These are phyloP conservation scores for Lydus trimaculatus DNA, from an alignment of 2,888 invertebrate genomes.

Conservation along the genomic window DNA sequence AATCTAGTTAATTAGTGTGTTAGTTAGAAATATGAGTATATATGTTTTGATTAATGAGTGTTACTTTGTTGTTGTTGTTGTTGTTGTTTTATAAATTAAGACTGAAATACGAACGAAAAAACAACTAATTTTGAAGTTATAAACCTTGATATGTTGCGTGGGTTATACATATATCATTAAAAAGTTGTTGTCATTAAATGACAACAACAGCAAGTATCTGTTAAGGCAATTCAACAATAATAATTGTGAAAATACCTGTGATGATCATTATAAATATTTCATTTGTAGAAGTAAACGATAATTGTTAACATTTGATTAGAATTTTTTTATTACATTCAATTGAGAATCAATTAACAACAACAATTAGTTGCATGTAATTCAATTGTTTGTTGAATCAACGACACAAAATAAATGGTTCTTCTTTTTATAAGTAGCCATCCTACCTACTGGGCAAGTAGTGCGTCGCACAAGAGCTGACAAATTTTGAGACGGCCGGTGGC, in stretches of 20 bases:
- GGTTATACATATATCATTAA: background rate
- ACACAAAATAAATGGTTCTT: background rate
- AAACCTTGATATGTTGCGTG: background rate
- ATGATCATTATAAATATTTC: background rate
- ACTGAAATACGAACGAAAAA: background rate
- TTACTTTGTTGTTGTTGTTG: too few relatives aligned
- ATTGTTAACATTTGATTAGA: background rate
- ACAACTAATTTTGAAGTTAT: background rate
- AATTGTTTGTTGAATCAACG: background rate
- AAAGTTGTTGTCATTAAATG: background rate
- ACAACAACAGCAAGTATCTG: slow-evolving; percentile 3
- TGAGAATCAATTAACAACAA: background rate
- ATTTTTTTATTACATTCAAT: background rate
- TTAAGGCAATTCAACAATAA: slow-evolving; percentile 4
- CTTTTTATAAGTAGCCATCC: too few relatives aligned
- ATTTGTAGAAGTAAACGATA: background rate
- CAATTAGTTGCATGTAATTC: background rate
- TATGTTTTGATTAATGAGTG: background rate
- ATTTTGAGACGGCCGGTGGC: too few relatives aligned
- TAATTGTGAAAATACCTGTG: background rate
- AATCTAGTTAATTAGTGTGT: slow-evolving; percentile 22
- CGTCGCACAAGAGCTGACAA: too few relatives aligned
- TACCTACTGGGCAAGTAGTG: too few relatives aligned
- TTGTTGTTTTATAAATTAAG: background rate
- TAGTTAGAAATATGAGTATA: slow-evolving; percentile 12